Base-by-base conservation (phyloP, 2,113 vertebrate species). In the Myotis davidii region DNA sequence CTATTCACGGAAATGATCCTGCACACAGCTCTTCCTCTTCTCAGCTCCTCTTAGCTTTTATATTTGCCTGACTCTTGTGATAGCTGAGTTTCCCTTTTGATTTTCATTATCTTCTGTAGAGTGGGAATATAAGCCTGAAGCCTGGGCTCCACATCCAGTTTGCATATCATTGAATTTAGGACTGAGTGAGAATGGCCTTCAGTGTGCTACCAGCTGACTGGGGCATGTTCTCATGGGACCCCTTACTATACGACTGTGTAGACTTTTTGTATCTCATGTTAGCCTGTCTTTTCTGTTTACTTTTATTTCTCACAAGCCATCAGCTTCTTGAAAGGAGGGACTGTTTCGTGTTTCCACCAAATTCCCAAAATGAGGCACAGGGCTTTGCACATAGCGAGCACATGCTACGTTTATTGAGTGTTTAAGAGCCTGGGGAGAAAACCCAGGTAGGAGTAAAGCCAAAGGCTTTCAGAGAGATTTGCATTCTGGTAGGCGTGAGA, bases 231-330 rank as follows among this genome's bases (percentile, higher is more conserved):
- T 61, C 37, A 11, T 69, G 16, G 37, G 12, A 39, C 39, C 32
- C 54, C 3, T 61, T 29, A 34, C 21, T 12, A 54, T 45, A 10
- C 20, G 42, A 39, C 12, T 65, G 27, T 39, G 37, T 10, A 27
- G 4, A 10, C 2, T 52, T 42, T 29, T 14, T 48, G 4, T 14
- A 23, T 14, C 10, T 78, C 34, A 7, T 25, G 3, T 65, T 37
- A 32, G 2, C 27, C 48, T 82, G 5, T 72, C 34, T 65, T 92
- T 88, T 83, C 34, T 74, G n/a, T 59, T 94, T 78, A 27, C 39
- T 48, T 48, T 83, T 25, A 45, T 70, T 20, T 56, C 20, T 73
- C 50, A 32, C 3, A 37, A 74, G 25, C 11, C 16, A 45, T 34
- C 32, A 48, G 27, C 45, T 73, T 42, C 50, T 90, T n/a, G 34